A percentile compares a stretch with the other conserved stretches of the same genome.
Evolutionary conservation across 2,797 vertebrate genomes (phyloP).

Genomic region (Mus caroli): DNA sequence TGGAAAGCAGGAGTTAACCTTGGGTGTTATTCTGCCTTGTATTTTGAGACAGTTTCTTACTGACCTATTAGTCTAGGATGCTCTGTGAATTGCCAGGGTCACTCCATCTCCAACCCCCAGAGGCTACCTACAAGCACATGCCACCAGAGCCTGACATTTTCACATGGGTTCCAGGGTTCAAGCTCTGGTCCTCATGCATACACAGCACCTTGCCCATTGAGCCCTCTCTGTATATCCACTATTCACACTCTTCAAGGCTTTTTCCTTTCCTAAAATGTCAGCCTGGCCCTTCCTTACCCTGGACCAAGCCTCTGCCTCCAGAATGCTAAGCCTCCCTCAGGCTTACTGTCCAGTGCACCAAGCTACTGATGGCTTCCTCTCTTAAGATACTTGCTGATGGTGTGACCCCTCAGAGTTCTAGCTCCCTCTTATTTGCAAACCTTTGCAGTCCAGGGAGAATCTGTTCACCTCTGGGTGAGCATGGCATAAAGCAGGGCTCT

Average conservation of each 20-base stretch:
- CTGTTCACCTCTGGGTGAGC: background rate
- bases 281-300: background rate
- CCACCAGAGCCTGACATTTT: background rate
- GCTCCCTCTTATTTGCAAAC: background rate
- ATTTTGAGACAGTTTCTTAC: background rate
- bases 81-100: background rate
- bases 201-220: background rate
- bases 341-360: too few species aligned
- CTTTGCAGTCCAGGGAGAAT: background rate
- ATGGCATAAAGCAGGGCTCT: too few species aligned
- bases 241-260: background rate
- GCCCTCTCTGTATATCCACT: background rate
- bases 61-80: background rate
- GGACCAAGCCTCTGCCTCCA: rapidly evolving
- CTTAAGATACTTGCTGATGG: background rate
- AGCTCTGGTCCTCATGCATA: background rate
- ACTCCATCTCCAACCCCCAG: background rate
- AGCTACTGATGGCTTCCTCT: background rate
- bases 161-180: background rate
- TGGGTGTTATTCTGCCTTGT: background rate
- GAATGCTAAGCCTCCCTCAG: background rate
- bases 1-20: background rate
- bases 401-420: background rate
- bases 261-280: background rate
- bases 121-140: background rate